Evolutionary conservation across 2,797 vertebrate species (phyloP).

Genomic region (Schizopygopsis malacanthus): DNA sequence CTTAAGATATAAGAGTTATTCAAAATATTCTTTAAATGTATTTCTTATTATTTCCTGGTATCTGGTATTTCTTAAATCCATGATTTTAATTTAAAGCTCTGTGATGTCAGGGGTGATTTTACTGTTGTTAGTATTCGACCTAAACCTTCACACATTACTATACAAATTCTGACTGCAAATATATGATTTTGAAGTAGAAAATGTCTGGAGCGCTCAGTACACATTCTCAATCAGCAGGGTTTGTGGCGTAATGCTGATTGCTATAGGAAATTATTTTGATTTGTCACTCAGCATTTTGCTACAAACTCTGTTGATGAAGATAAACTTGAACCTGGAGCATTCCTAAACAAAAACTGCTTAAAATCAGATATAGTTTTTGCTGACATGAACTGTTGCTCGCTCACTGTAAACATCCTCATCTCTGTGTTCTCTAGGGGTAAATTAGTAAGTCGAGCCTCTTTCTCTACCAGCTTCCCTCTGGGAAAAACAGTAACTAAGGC

Average conservation of each 20-base stretch:
- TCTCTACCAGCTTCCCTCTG: constrained; percentile 19
- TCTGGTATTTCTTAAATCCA: too few species aligned
- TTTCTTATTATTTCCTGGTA: background rate
- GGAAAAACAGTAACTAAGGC: constrained; percentile 3
- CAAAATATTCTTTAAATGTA: background rate
- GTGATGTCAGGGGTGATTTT: background rate
- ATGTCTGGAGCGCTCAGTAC: background rate
- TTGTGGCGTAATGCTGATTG: background rate
- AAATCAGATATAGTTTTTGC: background rate
- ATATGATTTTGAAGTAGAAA: background rate
- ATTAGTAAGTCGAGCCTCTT: constrained; percentile 33
- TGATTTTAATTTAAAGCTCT: background rate
- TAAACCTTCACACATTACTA: too few species aligned
- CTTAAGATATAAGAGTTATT: background rate
- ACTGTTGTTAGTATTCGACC: background rate
- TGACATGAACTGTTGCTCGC: constrained; percentile 24
- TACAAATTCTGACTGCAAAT: background rate
- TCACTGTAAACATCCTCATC: constrained; percentile 27
- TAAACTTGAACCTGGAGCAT: background rate
- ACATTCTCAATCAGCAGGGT: background rate
- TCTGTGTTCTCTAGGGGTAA: constrained; percentile 40
- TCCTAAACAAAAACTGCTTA: background rate
- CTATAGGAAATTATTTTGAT: background rate
- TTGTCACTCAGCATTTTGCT: background rate
- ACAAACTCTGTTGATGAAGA: background rate